A percentile compares a stretch with the other conserved stretches of the same genome.
phyloP scores from a whole-genome alignment of 2,888 invertebrate genomes.

The Metallyticus violacea region DNA sequence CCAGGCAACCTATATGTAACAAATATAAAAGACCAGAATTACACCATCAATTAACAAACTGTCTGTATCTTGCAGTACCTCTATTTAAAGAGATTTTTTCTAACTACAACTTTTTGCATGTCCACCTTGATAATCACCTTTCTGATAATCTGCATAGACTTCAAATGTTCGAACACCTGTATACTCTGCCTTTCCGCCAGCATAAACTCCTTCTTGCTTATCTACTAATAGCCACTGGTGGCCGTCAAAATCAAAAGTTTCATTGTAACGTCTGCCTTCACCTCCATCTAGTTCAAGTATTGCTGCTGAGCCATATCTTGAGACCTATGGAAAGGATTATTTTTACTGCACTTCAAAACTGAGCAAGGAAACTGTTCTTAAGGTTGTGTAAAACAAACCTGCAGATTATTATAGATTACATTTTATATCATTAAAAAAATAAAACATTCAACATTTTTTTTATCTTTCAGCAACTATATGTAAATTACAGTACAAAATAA shows the following conservation, averaged over 20 bases:
- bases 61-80: too few species aligned
- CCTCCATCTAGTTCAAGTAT: conserved; percentile 92
- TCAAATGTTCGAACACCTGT: conserved; percentile 91
- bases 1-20: conserved; percentile 65
- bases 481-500: too few species aligned
- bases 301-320: conserved; percentile 89
- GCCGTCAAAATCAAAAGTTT: conserved; percentile 84
- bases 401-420: too few species aligned
- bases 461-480: too few species aligned
- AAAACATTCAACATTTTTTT: too few species aligned
- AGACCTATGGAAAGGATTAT: conserved; percentile 53
- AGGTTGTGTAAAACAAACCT: too few species aligned
- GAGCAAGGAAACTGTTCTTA: too few species aligned
- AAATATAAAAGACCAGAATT: not conserved
- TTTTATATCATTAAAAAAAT: too few species aligned
- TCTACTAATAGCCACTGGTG: conserved; percentile 91
- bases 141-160: conserved; percentile 91
- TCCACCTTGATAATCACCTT: conserved; percentile 56
- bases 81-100: too few species aligned
- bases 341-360: too few species aligned
- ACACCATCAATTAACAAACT: not conserved
- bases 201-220: conserved; percentile 92
- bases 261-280: conserved; percentile 89
- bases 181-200: conserved; percentile 93
- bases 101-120: not conserved